Base-by-base conservation (phyloP, 2,113 vertebrate species). In the Chionis minor region DNA sequence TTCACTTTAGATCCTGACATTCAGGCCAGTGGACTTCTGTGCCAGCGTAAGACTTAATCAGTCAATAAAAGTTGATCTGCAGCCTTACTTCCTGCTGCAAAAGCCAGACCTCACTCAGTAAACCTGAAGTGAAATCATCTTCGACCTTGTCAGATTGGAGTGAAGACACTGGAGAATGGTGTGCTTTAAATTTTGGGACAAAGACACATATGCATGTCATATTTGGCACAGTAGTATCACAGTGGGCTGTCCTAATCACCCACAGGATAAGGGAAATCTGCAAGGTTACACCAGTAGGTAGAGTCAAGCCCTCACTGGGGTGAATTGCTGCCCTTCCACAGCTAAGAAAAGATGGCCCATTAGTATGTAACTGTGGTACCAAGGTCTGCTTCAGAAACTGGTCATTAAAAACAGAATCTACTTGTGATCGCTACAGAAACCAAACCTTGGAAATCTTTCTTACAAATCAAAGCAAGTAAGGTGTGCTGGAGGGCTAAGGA, bases 281-380 rank as follows among this genome's bases (percentile, higher is more conserved):
- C n/a, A 11, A 47, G 10, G 24, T 51, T 8, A 38, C 8, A n/a
- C 14, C 21, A 22, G 52, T 30, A 49, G 5, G 15, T 58, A n/a
- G 74, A 38, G 55, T 44, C 5, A 8, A 4, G 12, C 13, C 19
- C 47, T 45, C 0, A 0, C n/a, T 38, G 63, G 33, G 21, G 19
- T 42, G 69, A 55, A 9, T 16, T 81, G 35, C 55, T 81, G 69
- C 17, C 8, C n/a, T 71, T 55, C 32, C n/a, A 28, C 47, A 56
- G 32, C 63, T 24, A 75, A 88, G n/a, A 35, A 69, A 63, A 80
- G 52, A 2, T 9, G 20, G 22, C 28, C 20, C 22, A 2, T 51
- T 32, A 27, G 35, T 33, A 15, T 67, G 21, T 54, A 32, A 23
- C 47, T 81, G 44, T 14, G 20, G 61, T 14, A 54, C n/a, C 5